Conservation (phyloP, 2,797 vertebrate species). For the Anableps anableps region DNA sequence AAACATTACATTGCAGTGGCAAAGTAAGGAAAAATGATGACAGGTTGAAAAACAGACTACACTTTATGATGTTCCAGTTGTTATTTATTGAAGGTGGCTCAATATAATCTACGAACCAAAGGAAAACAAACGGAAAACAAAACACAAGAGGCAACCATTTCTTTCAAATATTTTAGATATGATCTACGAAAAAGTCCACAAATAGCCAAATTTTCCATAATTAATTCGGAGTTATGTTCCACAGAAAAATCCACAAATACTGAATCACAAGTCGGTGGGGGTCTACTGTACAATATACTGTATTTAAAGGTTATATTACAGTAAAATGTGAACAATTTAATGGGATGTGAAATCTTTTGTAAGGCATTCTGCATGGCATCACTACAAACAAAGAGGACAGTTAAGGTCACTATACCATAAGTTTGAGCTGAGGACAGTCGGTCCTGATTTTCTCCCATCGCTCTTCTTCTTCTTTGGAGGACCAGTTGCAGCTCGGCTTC, state of each 20-base stretch:
- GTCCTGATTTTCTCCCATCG: slow-evolving; percentile 63
- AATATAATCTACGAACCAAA: too few relatives aligned
- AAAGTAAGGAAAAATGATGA: too few relatives aligned
- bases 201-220: too few relatives aligned
- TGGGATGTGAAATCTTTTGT: not conserved
- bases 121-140: too few relatives aligned
- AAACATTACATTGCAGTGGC: too few relatives aligned
- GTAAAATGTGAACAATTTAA: not conserved
- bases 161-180: not conserved
- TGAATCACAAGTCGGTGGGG: too few relatives aligned
- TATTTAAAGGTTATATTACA: not conserved
- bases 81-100: too few relatives aligned
- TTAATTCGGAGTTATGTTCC: too few relatives aligned
- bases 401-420: slow-evolving; percentile 41
- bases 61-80: too few relatives aligned
- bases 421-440: not conserved
- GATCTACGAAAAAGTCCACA: too few relatives aligned
- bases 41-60: too few relatives aligned
- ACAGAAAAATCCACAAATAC: not conserved
- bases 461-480: slow-evolving; percentile 82
- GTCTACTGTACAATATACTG: not conserved
- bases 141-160: not conserved
- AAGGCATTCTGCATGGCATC: not conserved
- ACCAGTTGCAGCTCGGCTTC: slow-evolving; percentile 80
- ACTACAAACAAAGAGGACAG: not conserved